Percentiles rank a stretch among this genome's conserved stretches.
These are phyloP conservation scores for Calephelis perditalis DNA, from an alignment of 2,888 invertebrate species.

Conservation along the genomic window DNA sequence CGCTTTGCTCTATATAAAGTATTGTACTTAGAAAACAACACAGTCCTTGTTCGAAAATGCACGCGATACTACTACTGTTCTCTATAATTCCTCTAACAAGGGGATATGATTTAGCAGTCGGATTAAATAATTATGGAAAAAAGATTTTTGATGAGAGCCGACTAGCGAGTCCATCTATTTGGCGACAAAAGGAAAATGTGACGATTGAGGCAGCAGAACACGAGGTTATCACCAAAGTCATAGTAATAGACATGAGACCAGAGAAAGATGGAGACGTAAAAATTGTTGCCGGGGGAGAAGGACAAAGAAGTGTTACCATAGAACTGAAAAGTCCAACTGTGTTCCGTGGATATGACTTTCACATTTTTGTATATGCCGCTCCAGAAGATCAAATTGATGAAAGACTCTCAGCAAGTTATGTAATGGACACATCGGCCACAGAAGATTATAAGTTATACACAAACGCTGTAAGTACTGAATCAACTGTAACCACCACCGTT, in stretches of 20 bases:
- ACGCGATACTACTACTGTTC: conserved; percentile 32
- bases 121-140: conserved; percentile 40
- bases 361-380: conserved; percentile 48
- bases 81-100: conserved; percentile 38
- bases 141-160: conserved; percentile 50
- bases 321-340: conserved; percentile 61
- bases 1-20: conserved; percentile 46
- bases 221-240: conserved; percentile 50
- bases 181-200: conserved; percentile 49
- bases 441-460: neutral
- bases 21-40: conserved; percentile 35
- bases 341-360: conserved; percentile 57
- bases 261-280: conserved; percentile 59
- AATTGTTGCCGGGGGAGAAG: conserved; percentile 56
- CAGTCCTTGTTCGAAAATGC: conserved; percentile 40
- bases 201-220: conserved; percentile 46
- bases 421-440: neutral
- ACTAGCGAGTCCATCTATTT: conserved; percentile 56
- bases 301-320: conserved; percentile 54
- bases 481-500: neutral
- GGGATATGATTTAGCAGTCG: conserved; percentile 47
- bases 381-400: conserved; percentile 25
- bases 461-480: neutral
- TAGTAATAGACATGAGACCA: conserved; percentile 51
- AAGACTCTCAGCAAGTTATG: neutral